phyloP scores from a whole-genome alignment of 2,888 invertebrate genomes.

The Diogma glabrata region DNA sequence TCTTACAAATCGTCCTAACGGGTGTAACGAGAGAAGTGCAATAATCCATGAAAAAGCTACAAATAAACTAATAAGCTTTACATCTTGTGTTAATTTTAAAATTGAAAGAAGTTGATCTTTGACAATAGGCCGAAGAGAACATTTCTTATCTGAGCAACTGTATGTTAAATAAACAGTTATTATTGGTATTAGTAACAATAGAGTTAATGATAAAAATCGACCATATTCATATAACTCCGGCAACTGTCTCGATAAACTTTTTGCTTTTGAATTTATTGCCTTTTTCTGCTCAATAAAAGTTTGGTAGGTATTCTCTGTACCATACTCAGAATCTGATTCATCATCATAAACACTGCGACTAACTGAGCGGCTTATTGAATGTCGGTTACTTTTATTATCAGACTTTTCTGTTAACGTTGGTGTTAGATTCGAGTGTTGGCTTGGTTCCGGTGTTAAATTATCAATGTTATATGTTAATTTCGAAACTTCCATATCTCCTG shows the following conservation, averaged over 20 bases:
- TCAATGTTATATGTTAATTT: conserved; percentile 6
- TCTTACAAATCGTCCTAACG: conserved; percentile 30
- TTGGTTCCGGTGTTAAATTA: conserved; percentile 3
- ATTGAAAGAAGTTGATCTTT: too few species aligned
- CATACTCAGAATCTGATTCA: conserved; percentile 26
- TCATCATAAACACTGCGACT: conserved; percentile 30
- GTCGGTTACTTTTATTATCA: conserved; percentile 14
- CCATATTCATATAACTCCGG: conserved; percentile 29
- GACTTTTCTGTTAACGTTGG: conserved; percentile 18
- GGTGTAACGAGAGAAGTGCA: conserved; percentile 27
- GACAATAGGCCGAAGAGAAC: conserved; percentile 24
- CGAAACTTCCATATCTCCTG: conserved; percentile 1
- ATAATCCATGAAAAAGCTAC: conserved; percentile 26
- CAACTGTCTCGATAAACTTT: conserved; percentile 24
- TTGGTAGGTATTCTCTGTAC: conserved; percentile 18
- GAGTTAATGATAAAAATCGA: conserved; percentile 24
- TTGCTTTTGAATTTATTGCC: conserved; percentile 24
- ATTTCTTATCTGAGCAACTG: conserved; percentile 25
- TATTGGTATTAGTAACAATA: conserved; percentile 25
- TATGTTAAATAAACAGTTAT: conserved; percentile 29
- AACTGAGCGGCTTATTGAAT: conserved; percentile 25
- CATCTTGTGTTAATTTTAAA: neutral
- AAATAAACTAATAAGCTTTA: conserved; percentile 25
- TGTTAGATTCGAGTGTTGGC: conserved; percentile 17
- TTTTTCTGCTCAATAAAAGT: conserved; percentile 4